Base-by-base conservation (phyloP, 2,113 vertebrate genomes). In the Megaceryle maxima region DNA sequence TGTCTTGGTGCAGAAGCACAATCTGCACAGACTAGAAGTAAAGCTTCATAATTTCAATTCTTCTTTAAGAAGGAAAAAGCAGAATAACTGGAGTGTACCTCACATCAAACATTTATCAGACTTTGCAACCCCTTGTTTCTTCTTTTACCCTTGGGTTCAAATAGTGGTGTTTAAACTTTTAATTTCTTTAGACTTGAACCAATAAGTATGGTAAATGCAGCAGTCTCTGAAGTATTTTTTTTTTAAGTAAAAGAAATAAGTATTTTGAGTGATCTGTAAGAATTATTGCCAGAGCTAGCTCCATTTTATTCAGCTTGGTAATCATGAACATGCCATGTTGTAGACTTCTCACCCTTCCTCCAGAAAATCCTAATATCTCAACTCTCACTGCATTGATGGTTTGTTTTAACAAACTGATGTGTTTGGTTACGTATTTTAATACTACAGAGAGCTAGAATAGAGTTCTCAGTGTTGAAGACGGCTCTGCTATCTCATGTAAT, bases 51-150 rank as follows among this genome's bases (percentile, higher is more conserved):
- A 48, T 5, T 86, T 35, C 21, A n/a, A 1, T 15, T 56, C 4
- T 15, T 60, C 4, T 44, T 7, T 37, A 28, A n/a, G 28, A 53
- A 75, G 10, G 11, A 60, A 35, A 46, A 87, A 39, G 11, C 2
- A 13, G 70, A 87, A 8, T 60, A 11, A 0, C 0, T 53, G 50
- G 19, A 28, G 7, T 14, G 1, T 59, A 43, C 5, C 6, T 81
- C 21, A 6, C 2, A 18, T 39, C 2, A 77, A 9, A 51, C 13
- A 2, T 37, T 41, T 57, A 13, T 59, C 14, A 59, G 35, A 13
- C 11, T 88, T 86, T 68, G 29, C 2, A 56, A 4, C 48, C 6
- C 7, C 1, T n/a, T 87, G 25, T 11, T 73, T 63, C 15, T 55
- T 85, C 13, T 31, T 76, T 41, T 67, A 33, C 4, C 6, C n/a